Base-by-base conservation (phyloP, 2,797 vertebrate species). In the Chaenodraco wilsoni region DNA sequence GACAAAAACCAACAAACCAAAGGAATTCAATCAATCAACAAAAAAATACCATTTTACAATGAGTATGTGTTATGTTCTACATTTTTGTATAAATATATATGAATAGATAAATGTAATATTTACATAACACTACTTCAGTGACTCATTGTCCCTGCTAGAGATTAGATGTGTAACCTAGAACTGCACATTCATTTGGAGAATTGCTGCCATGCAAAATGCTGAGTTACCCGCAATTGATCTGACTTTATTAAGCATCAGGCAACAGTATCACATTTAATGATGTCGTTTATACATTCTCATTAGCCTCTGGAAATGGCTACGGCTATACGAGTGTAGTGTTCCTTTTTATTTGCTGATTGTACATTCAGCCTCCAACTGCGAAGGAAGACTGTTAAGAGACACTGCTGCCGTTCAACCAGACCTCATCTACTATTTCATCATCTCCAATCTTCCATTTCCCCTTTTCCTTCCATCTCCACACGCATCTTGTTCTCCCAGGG, bases 211-310 rank as follows among this genome's bases (percentile, higher is more conserved):
- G 33, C 33, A 37, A 37, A 37, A 37, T 37, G 33, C 33, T 37
- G 8, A 37, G 33, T 37, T 37, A 37, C 8, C 33, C 33, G 33
- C 19, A 60, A 60, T 64, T 65, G 44, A 43, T 62, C 54, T 62
- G 66, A 43, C 50, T 88, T 83, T 72, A 80, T 81, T 79, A 70
- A 78, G 50, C 58, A 62, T 23, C 41, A 62, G 14, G 48, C 33
- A 55, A 61, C 46, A 67, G 19, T 79, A 68, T 84, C 45, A 77
- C 56, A 84, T 84, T 81, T 78, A 55, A 81, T 70, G 48, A 44
- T 71, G 44, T 27, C 44, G 60, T 81, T 82, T 68, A 71, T 82
- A 81, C 46, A 71, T 65, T 48, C 52, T 69, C 73, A 64, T 71
- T 61, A 66, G 68, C 65, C 60, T 40, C 21, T 79, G 70, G 74